Evolutionary conservation across 2,888 invertebrate species (phyloP), one percentile per base, ranked within the genome.

Genomic region (Hyalella azteca): DNA sequence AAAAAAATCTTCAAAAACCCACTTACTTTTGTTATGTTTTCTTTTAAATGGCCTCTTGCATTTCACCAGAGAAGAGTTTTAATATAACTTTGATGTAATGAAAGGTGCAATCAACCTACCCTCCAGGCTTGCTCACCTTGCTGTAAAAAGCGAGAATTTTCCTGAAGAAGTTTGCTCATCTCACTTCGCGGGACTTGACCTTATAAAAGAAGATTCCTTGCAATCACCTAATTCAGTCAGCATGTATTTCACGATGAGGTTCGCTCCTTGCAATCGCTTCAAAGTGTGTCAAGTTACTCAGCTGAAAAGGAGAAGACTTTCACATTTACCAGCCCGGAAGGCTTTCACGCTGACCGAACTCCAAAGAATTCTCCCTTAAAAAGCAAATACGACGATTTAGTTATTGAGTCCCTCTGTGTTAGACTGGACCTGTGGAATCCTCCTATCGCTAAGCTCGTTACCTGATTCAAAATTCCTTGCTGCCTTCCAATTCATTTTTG

Each of bases 341-440:
- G 45, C 45, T 45, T 45, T 66, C 66, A 66, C 66, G 36, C 66
- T 66, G 66, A 66, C 66, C 66, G 66, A 66, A 22, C 66, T 36
- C 66, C 66, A 66, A 66, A 66, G 66, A 36, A 32, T 36, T 39
- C 66, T 36, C 66, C 36, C 36, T 32, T 15, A 36, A 29, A 66
- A 36, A 36, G 13, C 66, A 66, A 66, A 66, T 39, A 32, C 3
- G 36, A 32, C 22, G 36, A 66, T 39, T 66, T 66, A 19, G 36
- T 66, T 66, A 66, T 66, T 66, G 66, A 36, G 19, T 66, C 66
- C 36, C 3, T n/a, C n/a, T 36, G n/a, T n/a, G n/a, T n/a, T n/a
- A n/a, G n/a, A n/a, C n/a, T n/a, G n/a, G n/a, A n/a, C n/a, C n/a
- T n/a, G n/a, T n/a, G n/a, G n/a, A n/a, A n/a, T n/a, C n/a, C n/a